Evolutionary conservation across 2,113 vertebrate species (phyloP).

Genomic region (Gnathonemus echidnorhynchus): DNA sequence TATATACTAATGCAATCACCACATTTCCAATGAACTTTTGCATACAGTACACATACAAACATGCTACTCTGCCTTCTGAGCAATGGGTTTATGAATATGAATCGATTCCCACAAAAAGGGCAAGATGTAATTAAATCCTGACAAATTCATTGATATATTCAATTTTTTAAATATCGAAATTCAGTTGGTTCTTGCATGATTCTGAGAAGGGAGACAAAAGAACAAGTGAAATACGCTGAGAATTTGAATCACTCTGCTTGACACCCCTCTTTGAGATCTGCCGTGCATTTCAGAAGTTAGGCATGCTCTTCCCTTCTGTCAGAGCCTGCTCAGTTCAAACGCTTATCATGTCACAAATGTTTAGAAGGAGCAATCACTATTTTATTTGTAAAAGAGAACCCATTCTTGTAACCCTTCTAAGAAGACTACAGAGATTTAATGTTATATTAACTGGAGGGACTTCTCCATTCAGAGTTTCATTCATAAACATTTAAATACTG

Average conservation of each 20-base stretch:
- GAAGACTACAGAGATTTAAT: neutral
- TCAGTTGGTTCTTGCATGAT: slow-evolving; percentile 40
- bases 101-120: slow-evolving; percentile 45
- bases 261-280: neutral
- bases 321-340: neutral
- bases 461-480: neutral
- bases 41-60: slow-evolving; percentile 49
- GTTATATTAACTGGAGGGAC: neutral
- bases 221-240: slow-evolving; percentile 37
- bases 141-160: slow-evolving; percentile 47
- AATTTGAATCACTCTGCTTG: neutral
- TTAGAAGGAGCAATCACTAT: neutral
- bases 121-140: slow-evolving; percentile 42
- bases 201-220: slow-evolving; percentile 36
- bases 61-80: slow-evolving; percentile 44
- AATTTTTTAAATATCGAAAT: slow-evolving; percentile 20
- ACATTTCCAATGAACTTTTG: slow-evolving; percentile 41
- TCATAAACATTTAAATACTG: neutral
- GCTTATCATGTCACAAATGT: neutral
- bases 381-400: neutral
- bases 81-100: slow-evolving; percentile 49
- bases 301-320: neutral
- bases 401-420: neutral
- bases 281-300: neutral
- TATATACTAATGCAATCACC: neutral